Percentiles rank a stretch among this genome's conserved stretches.
phyloP scores from a whole-genome alignment of 2,797 vertebrate genomes.

The Peromyscus melanophrys region DNA sequence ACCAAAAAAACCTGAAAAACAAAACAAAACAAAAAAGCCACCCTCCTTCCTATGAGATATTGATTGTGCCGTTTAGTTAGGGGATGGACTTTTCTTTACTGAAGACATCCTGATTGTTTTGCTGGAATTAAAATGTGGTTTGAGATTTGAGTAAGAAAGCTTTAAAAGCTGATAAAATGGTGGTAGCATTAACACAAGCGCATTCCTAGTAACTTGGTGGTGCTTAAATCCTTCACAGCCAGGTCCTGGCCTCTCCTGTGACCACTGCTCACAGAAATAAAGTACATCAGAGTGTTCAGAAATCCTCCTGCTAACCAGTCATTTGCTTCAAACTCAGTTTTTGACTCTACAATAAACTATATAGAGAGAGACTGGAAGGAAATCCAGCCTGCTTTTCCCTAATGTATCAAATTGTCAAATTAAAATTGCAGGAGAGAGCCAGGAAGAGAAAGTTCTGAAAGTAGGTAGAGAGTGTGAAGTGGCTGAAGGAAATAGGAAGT shows the following conservation, averaged over 20 bases:
- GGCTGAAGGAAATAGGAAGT: neutral
- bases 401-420: neutral
- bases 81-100: neutral
- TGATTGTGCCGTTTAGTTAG: neutral
- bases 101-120: neutral
- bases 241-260: no score
- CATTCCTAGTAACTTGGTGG: neutral
- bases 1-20: neutral
- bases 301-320: neutral
- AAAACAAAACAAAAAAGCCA: neutral
- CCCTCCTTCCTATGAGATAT: neutral
- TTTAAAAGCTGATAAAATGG: neutral
- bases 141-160: neutral
- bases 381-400: neutral
- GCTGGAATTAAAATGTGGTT: neutral
- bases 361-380: neutral
- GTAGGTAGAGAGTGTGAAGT: no score
- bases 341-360: neutral
- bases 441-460: neutral
- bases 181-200: neutral
- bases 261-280: rapidly evolving
- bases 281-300: neutral
- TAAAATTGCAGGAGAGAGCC: neutral
- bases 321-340: neutral
- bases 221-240: neutral